phyloP scores from a whole-genome alignment of 2,797 vertebrate species.

The Xyrichtys novacula region DNA sequence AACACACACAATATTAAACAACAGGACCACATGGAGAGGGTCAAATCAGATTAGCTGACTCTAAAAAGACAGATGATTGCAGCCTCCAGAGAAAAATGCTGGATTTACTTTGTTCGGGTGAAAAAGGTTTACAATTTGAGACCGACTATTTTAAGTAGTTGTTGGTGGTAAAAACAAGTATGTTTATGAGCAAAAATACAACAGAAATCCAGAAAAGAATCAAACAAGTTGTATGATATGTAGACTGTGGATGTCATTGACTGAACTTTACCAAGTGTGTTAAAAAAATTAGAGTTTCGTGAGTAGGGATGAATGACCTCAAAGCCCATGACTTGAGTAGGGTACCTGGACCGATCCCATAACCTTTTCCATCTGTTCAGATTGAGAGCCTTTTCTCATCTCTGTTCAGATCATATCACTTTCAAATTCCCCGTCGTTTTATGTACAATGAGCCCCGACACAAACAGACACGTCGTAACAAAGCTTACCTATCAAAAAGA shows the following conservation, averaged over 20 bases:
- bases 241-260: background rate
- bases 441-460: background rate
- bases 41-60: conserved; percentile 1
- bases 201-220: background rate
- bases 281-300: background rate
- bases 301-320: background rate
- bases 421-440: background rate
- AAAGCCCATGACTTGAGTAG: too few relatives aligned
- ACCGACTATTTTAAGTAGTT: too few relatives aligned
- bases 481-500: background rate
- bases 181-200: background rate
- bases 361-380: background rate
- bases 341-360: background rate
- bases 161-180: too few relatives aligned
- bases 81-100: background rate
- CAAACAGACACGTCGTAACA: background rate
- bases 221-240: background rate
- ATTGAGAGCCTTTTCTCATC: background rate
- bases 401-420: background rate
- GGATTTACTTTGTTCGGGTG: background rate
- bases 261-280: background rate
- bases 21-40: background rate
- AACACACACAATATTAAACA: background rate
- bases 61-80: background rate
- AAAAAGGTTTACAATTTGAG: background rate